Evolutionary conservation across 2,797 vertebrate genomes (phyloP).

Genomic region (Thripadectes ignobilis): DNA sequence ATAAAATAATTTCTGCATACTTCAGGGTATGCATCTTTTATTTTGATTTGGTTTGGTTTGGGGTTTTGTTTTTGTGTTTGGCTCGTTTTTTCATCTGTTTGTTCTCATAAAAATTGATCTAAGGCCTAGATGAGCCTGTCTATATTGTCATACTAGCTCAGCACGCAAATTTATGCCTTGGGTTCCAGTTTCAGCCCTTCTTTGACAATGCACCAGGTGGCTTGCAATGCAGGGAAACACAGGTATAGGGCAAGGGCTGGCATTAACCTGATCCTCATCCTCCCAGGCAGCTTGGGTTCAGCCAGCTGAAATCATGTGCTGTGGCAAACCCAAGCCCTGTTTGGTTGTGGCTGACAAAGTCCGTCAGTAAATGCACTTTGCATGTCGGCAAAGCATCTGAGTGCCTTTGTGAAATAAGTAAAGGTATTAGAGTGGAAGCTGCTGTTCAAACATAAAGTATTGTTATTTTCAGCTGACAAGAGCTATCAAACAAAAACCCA

Average conservation of each 20-base stretch:
- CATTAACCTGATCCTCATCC: not conserved
- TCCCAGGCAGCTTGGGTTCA: not conserved
- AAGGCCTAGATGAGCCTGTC: not conserved
- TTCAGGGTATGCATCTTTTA: not conserved
- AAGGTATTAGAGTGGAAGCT: not conserved
- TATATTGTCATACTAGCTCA: not conserved
- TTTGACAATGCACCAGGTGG: not conserved
- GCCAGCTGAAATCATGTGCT: not conserved
- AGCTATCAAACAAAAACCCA: not conserved
- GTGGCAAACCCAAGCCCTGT: not conserved
- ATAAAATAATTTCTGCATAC: not conserved
- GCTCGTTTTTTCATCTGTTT: too few species aligned
- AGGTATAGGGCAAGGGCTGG: not conserved
- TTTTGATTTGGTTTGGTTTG: too few species aligned
- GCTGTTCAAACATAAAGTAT: not conserved
- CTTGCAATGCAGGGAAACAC: not conserved
- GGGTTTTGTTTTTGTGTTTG: too few species aligned
- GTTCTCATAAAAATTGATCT: not conserved
- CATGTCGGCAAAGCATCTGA: not conserved
- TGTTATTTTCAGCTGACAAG: conserved; percentile 30
- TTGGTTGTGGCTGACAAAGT: not conserved
- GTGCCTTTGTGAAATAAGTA: not conserved
- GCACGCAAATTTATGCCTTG: not conserved
- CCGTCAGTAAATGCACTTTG: not conserved
- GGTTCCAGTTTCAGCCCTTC: not conserved